Percentiles rank a stretch among this genome's conserved stretches.
Conservation (phyloP, 2,797 vertebrate species). For the Clamator glandarius region DNA sequence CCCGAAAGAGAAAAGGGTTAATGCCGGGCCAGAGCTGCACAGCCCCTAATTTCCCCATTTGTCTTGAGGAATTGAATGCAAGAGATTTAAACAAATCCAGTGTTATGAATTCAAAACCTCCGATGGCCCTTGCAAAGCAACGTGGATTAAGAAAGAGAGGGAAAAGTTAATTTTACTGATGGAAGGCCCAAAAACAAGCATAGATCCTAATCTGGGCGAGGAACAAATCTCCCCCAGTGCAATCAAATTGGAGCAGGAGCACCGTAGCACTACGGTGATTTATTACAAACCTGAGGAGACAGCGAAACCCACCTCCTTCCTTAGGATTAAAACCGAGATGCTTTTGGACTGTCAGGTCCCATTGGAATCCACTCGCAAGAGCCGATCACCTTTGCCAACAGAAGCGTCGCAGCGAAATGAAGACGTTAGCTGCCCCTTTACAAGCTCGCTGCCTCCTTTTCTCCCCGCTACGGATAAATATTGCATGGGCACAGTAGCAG, state of each 20-base stretch:
- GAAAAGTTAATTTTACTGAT: background rate
- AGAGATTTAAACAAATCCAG: background rate
- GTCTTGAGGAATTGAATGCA: background rate
- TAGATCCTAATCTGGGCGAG: background rate
- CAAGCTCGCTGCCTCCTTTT: background rate
- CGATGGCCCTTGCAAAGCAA: background rate
- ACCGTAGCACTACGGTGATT: background rate
- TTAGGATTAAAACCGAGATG: background rate
- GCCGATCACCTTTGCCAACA: background rate
- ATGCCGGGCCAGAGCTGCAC: background rate
- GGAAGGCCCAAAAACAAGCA: background rate
- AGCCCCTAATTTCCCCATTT: background rate
- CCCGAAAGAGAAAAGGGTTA: conserved; percentile 49
- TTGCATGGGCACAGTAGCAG: rapidly evolving
- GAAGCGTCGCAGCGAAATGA: rapidly evolving
- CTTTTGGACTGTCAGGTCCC: background rate
- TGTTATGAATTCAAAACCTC: background rate
- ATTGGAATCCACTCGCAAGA: background rate
- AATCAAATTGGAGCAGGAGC: background rate
- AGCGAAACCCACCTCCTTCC: background rate
- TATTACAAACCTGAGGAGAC: background rate
- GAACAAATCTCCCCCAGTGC: background rate
- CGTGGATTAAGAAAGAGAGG: background rate
- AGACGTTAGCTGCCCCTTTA: rapidly evolving
- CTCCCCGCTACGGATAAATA: rapidly evolving